Evolutionary conservation across 1,140 invertebrate genomes (phyloP).

Genomic region (Ips typographus): DNA sequence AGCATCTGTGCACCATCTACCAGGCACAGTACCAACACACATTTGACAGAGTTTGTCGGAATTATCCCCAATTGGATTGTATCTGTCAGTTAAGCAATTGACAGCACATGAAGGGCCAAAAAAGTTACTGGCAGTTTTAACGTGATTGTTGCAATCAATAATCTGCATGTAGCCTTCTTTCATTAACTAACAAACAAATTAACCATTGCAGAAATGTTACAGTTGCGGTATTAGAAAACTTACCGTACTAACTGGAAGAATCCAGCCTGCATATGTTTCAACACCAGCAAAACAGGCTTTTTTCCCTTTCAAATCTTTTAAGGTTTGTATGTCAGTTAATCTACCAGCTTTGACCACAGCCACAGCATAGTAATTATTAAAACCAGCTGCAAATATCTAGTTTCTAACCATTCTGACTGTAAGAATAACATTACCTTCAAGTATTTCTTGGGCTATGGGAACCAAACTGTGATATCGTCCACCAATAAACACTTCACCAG

Average conservation of each 20-base stretch:
- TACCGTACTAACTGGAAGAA: slow-evolving; percentile 83
- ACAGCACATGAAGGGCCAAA: slow-evolving; percentile 92
- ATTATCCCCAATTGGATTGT: slow-evolving; percentile 90
- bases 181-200: slow-evolving; percentile 67
- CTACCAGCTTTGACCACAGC: slow-evolving; percentile 77
- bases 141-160: slow-evolving; percentile 94
- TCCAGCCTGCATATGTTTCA: slow-evolving; percentile 89
- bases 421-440: slow-evolving; percentile 48
- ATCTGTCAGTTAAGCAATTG: slow-evolving; percentile 86
- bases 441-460: slow-evolving; percentile 81
- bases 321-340: slow-evolving; percentile 61
- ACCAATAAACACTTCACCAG: slow-evolving; percentile 90
- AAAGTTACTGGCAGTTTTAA: slow-evolving; percentile 87
- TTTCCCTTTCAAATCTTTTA: slow-evolving; percentile 72
- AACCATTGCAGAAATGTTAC: background rate
- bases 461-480: slow-evolving; percentile 91
- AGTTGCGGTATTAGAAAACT: slow-evolving; percentile 41
- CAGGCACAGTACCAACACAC: slow-evolving; percentile 77
- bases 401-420: too few species aligned
- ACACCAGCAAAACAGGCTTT: slow-evolving; percentile 90
- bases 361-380: slow-evolving; percentile 76
- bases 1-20: slow-evolving; percentile 76
- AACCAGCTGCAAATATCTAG: slow-evolving; percentile 44
- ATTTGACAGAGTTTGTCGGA: slow-evolving; percentile 78
- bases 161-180: slow-evolving; percentile 76